Evolutionary conservation across 2,113 vertebrate species (phyloP), one percentile per base, ranked within the genome.

Genomic region (Odontophorus gujanensis): DNA sequence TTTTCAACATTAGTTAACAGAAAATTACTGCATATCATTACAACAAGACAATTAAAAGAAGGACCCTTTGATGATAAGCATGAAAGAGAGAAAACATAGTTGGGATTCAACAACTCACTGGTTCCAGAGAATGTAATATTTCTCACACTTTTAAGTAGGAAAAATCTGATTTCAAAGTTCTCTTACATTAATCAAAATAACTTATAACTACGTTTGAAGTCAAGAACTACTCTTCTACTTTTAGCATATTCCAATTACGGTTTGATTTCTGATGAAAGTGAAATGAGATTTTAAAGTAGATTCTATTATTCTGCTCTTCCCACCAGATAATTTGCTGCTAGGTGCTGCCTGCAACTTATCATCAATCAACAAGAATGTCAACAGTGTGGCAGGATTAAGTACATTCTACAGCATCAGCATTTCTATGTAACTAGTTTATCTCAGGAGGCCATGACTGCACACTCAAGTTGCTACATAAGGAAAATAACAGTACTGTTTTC

Each of bases 281-380:
- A 95, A 96, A 96, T 86, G 90, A 96, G 88, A 88, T 94, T 93
- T 88, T 88, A 85, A 96, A 93, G 93, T n/a, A 83, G 43, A 90
- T 88, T 67, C 92, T 92, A 96, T 96, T 96, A 93, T 96, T 95
- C 93, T 1, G 50, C 17, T 94, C 95, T 96, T 93, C 96, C 93
- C 95, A 95, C 93, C 10, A 82, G 90, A 63, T 92, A 94, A 96
- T 96, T 91, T 94, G 95, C 95, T 95, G 90, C 90, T 89, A 94
- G 95, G 95, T 94, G 65, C 96, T 94, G 92, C 85, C 87, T 90
- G 95, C 90, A 94, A 96, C 80, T 96, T 86, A 78, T 91, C 90
- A 96, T 96, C 95, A 85, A 94, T 96, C 93, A 96, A 96, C 90
- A 96, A 93, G 92, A 95, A 85, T 43, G 95, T 90, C 96, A 96